These are phyloP conservation scores for Beris chalybata DNA, from an alignment of 2,888 invertebrate species.

Conservation along the genomic window DNA sequence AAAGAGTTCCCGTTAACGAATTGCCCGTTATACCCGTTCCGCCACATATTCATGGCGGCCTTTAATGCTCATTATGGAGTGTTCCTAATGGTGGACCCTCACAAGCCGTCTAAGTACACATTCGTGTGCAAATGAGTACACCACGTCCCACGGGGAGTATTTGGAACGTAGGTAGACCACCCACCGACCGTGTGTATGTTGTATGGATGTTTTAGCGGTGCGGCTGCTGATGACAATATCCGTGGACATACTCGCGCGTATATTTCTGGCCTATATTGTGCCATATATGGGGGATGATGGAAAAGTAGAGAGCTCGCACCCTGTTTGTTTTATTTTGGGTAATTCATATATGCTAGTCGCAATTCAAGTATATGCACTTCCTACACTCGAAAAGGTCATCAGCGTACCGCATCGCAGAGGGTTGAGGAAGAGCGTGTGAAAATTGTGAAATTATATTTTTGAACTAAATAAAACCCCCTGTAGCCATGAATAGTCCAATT, in stretches of 20 bases:
- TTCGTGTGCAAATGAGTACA: slow-evolving; percentile 30
- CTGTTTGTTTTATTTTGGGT: slow-evolving; percentile 19
- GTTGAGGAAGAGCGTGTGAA: slow-evolving; percentile 21
- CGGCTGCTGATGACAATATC: slow-evolving; percentile 20
- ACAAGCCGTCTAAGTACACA: slow-evolving; percentile 24
- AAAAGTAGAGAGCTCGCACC: no score
- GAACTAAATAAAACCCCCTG: neutral
- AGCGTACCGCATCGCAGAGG: neutral
- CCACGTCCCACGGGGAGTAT: slow-evolving; percentile 21
- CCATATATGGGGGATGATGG: no score
- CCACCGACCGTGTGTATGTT: slow-evolving; percentile 4
- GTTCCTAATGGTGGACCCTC: slow-evolving; percentile 17
- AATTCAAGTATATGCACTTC: no score
- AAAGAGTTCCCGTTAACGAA: no score
- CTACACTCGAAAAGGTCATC: no score
- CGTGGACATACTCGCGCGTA: slow-evolving; percentile 11
- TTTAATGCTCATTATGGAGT: slow-evolving; percentile 28
- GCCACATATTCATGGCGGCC: slow-evolving; percentile 11
- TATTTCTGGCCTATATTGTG: slow-evolving; percentile 13
- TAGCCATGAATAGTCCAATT: no score
- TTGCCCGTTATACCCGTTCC: no score
- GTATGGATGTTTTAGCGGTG: slow-evolving; percentile 13
- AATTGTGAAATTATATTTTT: slow-evolving; percentile 6
- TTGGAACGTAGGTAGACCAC: slow-evolving; percentile 2
- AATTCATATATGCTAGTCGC: neutral